Base-by-base conservation (phyloP, 2,888 invertebrate species). In the Synergus laeviventris region DNA sequence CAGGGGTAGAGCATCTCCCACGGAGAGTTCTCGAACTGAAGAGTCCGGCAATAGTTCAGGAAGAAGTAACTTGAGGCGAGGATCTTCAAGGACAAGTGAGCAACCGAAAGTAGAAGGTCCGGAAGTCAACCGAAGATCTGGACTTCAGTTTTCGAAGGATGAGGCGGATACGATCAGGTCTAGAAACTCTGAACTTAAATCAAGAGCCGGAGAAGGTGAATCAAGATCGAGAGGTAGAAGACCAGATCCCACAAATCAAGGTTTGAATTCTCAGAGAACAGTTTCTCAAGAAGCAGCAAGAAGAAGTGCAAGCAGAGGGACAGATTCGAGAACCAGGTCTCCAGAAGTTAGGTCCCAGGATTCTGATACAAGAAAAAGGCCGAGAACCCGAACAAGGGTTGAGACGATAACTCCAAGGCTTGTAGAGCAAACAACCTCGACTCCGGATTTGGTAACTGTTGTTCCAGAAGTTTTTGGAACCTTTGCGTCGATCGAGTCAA, bases 61-160 rank as follows among this genome's bases (percentile, higher is more conserved):
- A 31, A 70, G 45, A 31, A 18, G 39, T 45, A 21, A 74, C 12
- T 21, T 18, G 7, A 31, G 81, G 73, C 79, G 78, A 76, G 79
- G 78, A 21, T 14, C 54, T 11, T 24, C 14, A 9, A 78, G 76
- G 42, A n/a, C 74, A 11, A 36, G 78, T 7, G 77, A 78, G 31
- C 7, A 45, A 18, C 54, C n/a, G 3, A 59, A 21, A 49, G 79
- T 8, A 75, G 84, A 80, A 81, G 5, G 59, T 7, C 39, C 74
- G 9, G 82, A 81, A 18, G 81, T 49, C 79, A 85, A 60, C 74
- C 83, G 12, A 82, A 81, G 12, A 70, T 59, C 79, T 0, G 85
- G 82, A 42, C 56, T 12, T 0, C 80, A 75, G 16, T 49, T 83
- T 8, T 81, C 76, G 18, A 36, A 39, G 4, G 16, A 21, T 8